Evolutionary conservation across 2,113 vertebrate species (phyloP).

Genomic region (Engraulis encrasicolus): DNA sequence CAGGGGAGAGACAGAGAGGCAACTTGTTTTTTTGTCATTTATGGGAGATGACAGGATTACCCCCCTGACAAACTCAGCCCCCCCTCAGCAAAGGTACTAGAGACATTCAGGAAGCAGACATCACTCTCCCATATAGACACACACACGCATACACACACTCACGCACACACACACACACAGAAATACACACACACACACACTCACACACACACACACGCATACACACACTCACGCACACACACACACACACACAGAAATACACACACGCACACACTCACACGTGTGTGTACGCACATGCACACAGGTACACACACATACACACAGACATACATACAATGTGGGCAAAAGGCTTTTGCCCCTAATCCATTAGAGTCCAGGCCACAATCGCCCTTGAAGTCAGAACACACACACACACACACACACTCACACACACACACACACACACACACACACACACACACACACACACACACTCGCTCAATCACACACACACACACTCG

Average conservation of each 20-base stretch:
- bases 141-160: too few relatives aligned
- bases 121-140: too few relatives aligned
- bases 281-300: too few relatives aligned
- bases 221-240: too few relatives aligned
- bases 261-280: too few relatives aligned
- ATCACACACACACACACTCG: background rate
- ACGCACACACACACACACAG: too few relatives aligned
- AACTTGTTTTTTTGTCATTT: background rate
- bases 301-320: background rate
- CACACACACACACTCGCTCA: background rate
- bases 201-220: too few relatives aligned
- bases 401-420: background rate
- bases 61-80: background rate
- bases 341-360: background rate
- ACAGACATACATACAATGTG: too few relatives aligned
- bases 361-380: background rate
- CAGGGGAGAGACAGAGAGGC: background rate
- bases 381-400: background rate
- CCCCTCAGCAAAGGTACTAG: background rate
- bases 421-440: background rate
- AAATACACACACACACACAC: too few relatives aligned
- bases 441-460: too few relatives aligned
- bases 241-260: too few relatives aligned
- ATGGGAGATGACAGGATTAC: constrained; percentile 2
- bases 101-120: background rate